phyloP scores from a whole-genome alignment of 2,797 vertebrate genomes.

The Sebastes oblongus region DNA sequence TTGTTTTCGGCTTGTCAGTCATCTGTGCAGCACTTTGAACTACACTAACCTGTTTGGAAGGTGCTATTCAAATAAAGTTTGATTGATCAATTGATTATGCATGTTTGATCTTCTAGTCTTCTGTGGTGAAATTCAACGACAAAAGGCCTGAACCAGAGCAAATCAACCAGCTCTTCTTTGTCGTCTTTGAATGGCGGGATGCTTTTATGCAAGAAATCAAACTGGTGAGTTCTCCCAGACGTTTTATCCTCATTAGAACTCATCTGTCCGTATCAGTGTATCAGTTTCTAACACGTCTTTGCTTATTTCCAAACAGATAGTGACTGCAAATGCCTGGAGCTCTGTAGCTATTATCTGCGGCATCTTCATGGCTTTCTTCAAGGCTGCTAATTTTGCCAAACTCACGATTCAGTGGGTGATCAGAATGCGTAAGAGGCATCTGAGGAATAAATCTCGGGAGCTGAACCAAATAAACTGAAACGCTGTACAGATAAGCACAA shows the following conservation, averaged over 20 bases:
- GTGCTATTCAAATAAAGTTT: no score
- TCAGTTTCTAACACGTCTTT: not conserved
- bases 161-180: conserved; percentile 91
- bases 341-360: conserved; percentile 94
- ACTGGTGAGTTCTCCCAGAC: conserved; percentile 82
- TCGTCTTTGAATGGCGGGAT: conserved; percentile 97
- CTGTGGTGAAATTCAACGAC: conserved; percentile 95
- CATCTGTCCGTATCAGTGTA: rapidly evolving
- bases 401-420: conserved; percentile 95
- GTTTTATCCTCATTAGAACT: not conserved
- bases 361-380: conserved; percentile 96
- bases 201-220: conserved; percentile 93
- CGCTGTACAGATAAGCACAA: not conserved
- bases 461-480: conserved; percentile 87
- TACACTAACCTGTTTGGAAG: no score
- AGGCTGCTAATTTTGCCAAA: conserved; percentile 96
- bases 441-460: conserved; percentile 84
- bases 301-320: conserved; percentile 82
- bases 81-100: no score
- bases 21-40: no score
- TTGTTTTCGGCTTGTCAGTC: no score
- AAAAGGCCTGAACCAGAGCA: conserved; percentile 76
- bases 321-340: conserved; percentile 97
- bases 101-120: conserved; percentile 80
- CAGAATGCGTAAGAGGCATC: conserved; percentile 90